A percentile compares a stretch with the other conserved stretches of the same genome.
phyloP scores from a whole-genome alignment of 2,888 invertebrate genomes.

The Eupithecia exiguata region DNA sequence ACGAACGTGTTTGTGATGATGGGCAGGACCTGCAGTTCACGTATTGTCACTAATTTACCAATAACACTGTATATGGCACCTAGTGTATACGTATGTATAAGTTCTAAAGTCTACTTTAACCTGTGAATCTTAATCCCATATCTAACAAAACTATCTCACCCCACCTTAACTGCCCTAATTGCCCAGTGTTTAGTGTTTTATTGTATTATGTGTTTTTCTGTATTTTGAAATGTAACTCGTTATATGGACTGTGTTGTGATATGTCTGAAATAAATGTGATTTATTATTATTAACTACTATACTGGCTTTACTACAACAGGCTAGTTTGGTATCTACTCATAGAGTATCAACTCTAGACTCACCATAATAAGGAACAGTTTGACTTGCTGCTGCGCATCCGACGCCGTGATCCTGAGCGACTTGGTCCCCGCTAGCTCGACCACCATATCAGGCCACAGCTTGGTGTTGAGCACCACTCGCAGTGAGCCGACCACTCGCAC shows the following conservation, averaged over 20 bases:
- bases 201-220: too few relatives aligned
- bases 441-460: slow-evolving; percentile 96
- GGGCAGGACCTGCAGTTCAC: too few relatives aligned
- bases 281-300: too few relatives aligned
- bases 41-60: too few relatives aligned
- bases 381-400: slow-evolving; percentile 91
- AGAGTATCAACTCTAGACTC: slow-evolving; percentile 46
- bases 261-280: too few relatives aligned
- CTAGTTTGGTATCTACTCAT: too few relatives aligned
- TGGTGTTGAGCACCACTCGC: slow-evolving; percentile 95
- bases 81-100: too few relatives aligned
- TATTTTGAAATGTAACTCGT: too few relatives aligned
- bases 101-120: background rate
- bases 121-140: background rate
- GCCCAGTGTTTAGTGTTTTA: background rate
- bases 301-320: too few relatives aligned
- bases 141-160: background rate
- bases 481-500: slow-evolving; percentile 95
- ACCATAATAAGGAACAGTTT: slow-evolving; percentile 95
- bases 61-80: too few relatives aligned
- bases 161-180: background rate
- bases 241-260: too few relatives aligned
- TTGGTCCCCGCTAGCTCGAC: slow-evolving; percentile 94
- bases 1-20: too few relatives aligned
- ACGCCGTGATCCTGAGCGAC: slow-evolving; percentile 93